A percentile compares a stretch with the other conserved stretches of the same genome.
These are phyloP conservation scores for Pyrocephalus nanus DNA, from an alignment of 2,797 vertebrate species.

Conservation along the genomic window DNA sequence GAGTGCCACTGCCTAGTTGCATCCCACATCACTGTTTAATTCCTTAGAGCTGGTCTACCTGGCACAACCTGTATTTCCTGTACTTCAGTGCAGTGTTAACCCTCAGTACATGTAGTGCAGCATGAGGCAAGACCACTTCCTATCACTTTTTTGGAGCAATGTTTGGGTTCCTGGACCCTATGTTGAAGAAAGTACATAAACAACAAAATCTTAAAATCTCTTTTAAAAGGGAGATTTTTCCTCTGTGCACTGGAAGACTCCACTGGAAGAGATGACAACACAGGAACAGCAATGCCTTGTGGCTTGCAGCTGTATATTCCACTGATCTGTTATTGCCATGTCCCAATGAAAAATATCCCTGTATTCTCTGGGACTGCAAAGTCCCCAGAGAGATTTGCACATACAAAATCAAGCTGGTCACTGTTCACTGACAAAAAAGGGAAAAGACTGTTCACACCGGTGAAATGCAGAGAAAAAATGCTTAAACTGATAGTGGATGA, in stretches of 20 bases:
- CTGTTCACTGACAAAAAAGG: background rate
- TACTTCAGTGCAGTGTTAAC: background rate
- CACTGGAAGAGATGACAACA: background rate
- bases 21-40: background rate
- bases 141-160: background rate
- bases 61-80: accelerated
- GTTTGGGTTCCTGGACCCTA: background rate
- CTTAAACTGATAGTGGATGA: background rate
- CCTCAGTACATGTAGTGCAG: background rate
- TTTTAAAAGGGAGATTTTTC: background rate
- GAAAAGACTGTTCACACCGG: background rate
- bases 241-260: background rate
- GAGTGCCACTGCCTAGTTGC: background rate
- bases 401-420: background rate
- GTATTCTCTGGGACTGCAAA: background rate
- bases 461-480: background rate
- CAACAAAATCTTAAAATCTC: background rate
- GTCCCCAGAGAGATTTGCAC: background rate
- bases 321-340: background rate
- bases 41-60: background rate
- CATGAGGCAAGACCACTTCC: background rate
- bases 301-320: background rate
- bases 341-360: background rate
- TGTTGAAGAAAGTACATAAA: background rate
- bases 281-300: background rate